Conservation (phyloP, 2,797 vertebrate genomes). For the Florisuga fusca region DNA sequence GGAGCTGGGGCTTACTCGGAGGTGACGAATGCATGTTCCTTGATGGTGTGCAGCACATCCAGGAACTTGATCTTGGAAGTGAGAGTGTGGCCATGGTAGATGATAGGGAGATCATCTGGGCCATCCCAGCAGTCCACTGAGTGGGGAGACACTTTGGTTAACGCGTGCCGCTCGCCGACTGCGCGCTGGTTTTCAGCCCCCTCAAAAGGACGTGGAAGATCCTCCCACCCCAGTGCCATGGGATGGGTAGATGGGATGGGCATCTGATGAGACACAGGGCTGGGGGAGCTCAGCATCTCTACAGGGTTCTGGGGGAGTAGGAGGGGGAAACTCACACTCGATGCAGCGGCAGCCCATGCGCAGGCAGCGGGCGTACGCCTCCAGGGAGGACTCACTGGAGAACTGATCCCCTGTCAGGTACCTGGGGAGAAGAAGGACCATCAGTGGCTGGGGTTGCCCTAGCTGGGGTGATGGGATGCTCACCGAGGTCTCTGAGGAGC, state of each 20-base stretch:
- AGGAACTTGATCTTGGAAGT: slow-evolving; percentile 95
- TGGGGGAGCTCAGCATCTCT: background rate
- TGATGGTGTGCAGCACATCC: slow-evolving; percentile 91
- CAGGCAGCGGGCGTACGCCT: slow-evolving; percentile 77
- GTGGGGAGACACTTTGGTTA: background rate
- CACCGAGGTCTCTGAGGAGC: rapidly evolving
- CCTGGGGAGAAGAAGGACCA: slow-evolving; percentile 18
- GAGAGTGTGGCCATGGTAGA: slow-evolving; percentile 92
- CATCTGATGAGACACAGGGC: background rate
- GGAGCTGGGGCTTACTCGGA: slow-evolving; percentile 81
- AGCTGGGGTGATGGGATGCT: background rate
- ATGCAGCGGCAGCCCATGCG: slow-evolving; percentile 81
- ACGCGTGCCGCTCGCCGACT: background rate
- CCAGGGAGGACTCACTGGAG: slow-evolving; percentile 78
- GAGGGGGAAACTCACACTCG: slow-evolving; percentile 77
- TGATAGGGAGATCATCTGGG: slow-evolving; percentile 91
- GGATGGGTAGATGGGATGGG: background rate
- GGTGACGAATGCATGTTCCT: slow-evolving; percentile 91
- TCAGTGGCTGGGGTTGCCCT: background rate
- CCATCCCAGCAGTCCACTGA: slow-evolving; percentile 95
- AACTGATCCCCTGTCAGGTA: slow-evolving; percentile 80
- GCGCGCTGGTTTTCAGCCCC: rapidly evolving
- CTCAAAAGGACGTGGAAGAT: background rate
- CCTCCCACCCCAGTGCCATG: rapidly evolving
- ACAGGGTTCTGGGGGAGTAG: rapidly evolving